Evolutionary conservation across 2,113 vertebrate genomes (phyloP), one percentile per base, ranked within the genome.

Genomic region (Merops nubicus): DNA sequence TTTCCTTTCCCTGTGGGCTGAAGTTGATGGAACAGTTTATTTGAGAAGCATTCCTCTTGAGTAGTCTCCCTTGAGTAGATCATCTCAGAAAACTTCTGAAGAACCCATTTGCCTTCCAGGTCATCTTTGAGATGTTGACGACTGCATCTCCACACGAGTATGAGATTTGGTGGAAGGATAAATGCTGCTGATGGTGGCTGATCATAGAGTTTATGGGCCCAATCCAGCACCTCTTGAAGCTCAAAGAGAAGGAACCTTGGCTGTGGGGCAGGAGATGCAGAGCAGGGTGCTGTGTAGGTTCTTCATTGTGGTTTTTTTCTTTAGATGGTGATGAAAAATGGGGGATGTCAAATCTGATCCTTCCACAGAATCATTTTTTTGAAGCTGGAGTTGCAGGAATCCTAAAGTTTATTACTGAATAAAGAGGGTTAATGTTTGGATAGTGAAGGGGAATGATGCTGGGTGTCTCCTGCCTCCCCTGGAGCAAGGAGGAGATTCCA

Each of bases 281-380:
- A 53, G 57, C 12, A 9, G 19, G 7, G 31, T 28, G n/a, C 16
- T 18, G 20, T 4, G 11, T 26, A 26, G 33, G 38, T 70, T 18
- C 1, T 26, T 18, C 33, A 40, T 7, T 7, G 0, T 5, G 14
- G 5, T 5, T 10, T 3, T 10, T 51, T 45, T 53, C 62, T 65
- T 28, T 4, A 36, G 26, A n/a, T 11, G 31, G 18, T 5, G 53
- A 33, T 40, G 29, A 36, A 42, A 68, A 48, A 33, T 1, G 8
- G 1, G 17, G 38, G 11, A 3, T 12, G 5, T 34, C 34, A 26
- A 74, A 68, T 34, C 12, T 16, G 45, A 20, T 34, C 5, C 17
- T 50, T 63, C 3, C 2, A 5, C 12, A 10, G 17, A 59, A 50
- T 4, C 43, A 5, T 23, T 42, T 68, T 60, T 56, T 56, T 1